Percentiles rank a stretch among this genome's conserved stretches.
Conservation (phyloP, 2,113 vertebrate species). For the Symphodus melops region DNA sequence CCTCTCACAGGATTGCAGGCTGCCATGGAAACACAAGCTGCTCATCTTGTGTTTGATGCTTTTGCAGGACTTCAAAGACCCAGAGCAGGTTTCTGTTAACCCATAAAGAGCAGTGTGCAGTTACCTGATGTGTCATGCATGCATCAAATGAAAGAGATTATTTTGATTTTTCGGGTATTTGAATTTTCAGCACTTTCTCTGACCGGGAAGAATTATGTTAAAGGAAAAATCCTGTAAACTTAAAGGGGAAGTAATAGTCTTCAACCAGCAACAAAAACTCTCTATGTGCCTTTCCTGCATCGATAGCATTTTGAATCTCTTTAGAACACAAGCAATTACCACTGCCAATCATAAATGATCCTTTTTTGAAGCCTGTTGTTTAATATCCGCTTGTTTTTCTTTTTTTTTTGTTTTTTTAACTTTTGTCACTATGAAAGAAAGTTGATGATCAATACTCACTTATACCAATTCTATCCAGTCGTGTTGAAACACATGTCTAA, state of each 20-base stretch:
- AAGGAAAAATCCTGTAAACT: conserved; percentile 17
- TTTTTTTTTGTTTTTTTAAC: too few species aligned
- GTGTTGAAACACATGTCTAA: conserved; percentile 7
- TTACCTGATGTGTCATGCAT: conserved; percentile 52
- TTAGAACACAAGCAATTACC: neutral
- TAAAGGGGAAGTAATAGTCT: conserved; percentile 33
- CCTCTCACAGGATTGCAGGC: conserved; percentile 36
- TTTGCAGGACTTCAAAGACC: conserved; percentile 66
- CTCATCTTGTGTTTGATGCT: conserved; percentile 42
- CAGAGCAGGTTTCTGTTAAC: conserved; percentile 47
- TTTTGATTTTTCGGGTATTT: conserved; percentile 55
- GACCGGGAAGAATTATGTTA: neutral
- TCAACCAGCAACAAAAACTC: neutral
- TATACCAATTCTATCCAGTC: conserved; percentile 20
- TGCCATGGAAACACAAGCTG: conserved; percentile 61
- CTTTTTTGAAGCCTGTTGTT: conserved; percentile 3
- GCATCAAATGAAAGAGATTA: conserved; percentile 43
- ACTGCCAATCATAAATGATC: conserved; percentile 16
- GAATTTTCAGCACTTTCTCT: conserved; percentile 28
- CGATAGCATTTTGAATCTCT: neutral
- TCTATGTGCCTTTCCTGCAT: neutral
- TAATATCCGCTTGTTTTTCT: neutral
- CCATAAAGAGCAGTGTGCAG: conserved; percentile 48
- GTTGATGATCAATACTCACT: conserved; percentile 22
- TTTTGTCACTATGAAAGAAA: conserved; percentile 11